Evolutionary conservation across 2,888 invertebrate species (phyloP).

Genomic region (Megalurothrips usitatus): DNA sequence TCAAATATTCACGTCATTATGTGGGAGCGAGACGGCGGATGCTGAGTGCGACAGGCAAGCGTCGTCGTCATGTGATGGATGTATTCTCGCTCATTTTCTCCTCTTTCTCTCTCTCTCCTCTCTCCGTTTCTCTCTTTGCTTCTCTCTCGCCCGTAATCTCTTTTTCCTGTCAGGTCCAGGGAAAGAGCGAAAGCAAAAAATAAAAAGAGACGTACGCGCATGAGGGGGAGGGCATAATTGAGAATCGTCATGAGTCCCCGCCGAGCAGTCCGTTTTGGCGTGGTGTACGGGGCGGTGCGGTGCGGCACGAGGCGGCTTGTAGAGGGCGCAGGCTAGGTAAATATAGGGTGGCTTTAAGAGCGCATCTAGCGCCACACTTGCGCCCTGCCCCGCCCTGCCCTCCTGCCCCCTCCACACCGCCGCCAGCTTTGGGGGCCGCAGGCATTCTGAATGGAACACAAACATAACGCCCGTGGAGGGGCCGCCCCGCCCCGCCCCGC

Average conservation of each 20-base stretch:
- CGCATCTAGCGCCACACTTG: not conserved
- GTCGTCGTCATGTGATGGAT: not conserved
- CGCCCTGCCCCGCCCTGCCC: not conserved
- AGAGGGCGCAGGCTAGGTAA: not conserved
- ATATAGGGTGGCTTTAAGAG: constrained; percentile 22
- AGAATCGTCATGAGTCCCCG: too few relatives aligned
- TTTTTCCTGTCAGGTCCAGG: not conserved
- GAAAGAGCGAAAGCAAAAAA: not conserved
- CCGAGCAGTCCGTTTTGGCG: too few relatives aligned
- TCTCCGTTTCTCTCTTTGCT: too few relatives aligned
- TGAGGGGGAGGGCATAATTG: not conserved
- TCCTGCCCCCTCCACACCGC: not conserved
- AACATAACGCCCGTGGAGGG: constrained; percentile 12
- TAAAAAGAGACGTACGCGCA: not conserved
- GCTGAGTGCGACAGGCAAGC: not conserved
- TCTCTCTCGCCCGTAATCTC: too few relatives aligned
- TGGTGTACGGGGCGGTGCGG: not conserved
- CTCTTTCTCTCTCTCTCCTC: too few relatives aligned
- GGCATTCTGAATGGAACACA: constrained; percentile 21
- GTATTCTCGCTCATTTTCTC: not conserved
- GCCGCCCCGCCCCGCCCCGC: too few relatives aligned
- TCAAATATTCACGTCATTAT: constrained; percentile 22
- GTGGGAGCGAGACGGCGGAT: not conserved
- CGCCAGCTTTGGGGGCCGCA: not conserved
- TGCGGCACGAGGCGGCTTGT: not conserved